phyloP scores from a whole-genome alignment of 2,797 vertebrate species.

The Pipistrellus nathusii region DNA sequence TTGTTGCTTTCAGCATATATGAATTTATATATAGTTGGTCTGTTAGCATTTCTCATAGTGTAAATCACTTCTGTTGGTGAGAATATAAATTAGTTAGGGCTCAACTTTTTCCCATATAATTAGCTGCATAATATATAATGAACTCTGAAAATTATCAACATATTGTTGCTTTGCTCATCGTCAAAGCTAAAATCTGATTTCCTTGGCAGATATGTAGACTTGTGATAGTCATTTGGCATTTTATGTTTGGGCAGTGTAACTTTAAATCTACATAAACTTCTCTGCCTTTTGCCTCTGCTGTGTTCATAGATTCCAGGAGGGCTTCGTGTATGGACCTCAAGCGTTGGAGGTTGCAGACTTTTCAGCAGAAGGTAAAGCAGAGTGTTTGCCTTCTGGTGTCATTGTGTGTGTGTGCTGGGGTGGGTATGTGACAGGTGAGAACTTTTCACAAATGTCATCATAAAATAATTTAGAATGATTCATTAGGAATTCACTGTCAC shows the following conservation, averaged over 20 bases:
- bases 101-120: slow-evolving; percentile 26
- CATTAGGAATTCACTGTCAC: slow-evolving; percentile 34
- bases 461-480: slow-evolving; percentile 24
- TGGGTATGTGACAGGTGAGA: slow-evolving; percentile 52
- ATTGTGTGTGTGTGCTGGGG: slow-evolving; percentile 76
- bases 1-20: slow-evolving; percentile 16
- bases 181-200: slow-evolving; percentile 60
- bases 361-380: slow-evolving; percentile 84
- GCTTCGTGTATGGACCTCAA: slow-evolving; percentile 80
- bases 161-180: slow-evolving; percentile 52
- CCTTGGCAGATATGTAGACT: slow-evolving; percentile 69
- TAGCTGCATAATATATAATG: slow-evolving; percentile 39
- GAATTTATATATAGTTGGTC: slow-evolving; percentile 34
- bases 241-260: slow-evolving; percentile 77
- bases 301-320: slow-evolving; percentile 81
- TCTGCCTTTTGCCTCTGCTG: slow-evolving; percentile 85
- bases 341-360: slow-evolving; percentile 81
- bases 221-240: slow-evolving; percentile 77
- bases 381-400: slow-evolving; percentile 82
- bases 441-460: slow-evolving; percentile 49
- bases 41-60: slow-evolving; percentile 46
- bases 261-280: slow-evolving; percentile 78
- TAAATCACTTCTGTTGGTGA: slow-evolving; percentile 59
- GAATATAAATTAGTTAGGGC: slow-evolving; percentile 53
- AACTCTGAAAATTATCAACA: slow-evolving; percentile 49